Conservation (phyloP, 2,888 invertebrate genomes). For the Tubulanus polymorphus region DNA sequence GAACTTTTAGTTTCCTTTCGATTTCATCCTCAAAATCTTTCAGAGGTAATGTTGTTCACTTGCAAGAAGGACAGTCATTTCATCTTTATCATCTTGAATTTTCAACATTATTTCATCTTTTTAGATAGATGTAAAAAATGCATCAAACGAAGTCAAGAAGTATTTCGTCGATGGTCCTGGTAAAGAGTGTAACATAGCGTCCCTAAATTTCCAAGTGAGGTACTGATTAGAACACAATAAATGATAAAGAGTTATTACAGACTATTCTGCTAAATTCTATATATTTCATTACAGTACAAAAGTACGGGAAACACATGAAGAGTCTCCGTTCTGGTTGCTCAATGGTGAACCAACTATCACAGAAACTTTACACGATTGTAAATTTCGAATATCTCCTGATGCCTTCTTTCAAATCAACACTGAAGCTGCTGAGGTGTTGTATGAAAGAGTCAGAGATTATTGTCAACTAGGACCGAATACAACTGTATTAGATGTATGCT, state of each 20-base stretch:
- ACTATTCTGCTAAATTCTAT: not conserved
- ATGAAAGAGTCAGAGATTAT: slow-evolving; percentile 12
- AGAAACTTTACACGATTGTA: slow-evolving; percentile 49
- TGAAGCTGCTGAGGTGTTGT: slow-evolving; percentile 16
- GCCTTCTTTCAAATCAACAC: slow-evolving; percentile 54
- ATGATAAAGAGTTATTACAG: not conserved
- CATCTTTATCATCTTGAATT: not conserved
- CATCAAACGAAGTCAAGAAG: slow-evolving; percentile 10
- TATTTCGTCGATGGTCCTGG: slow-evolving; percentile 8
- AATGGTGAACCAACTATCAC: slow-evolving; percentile 28
- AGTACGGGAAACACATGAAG: not conserved
- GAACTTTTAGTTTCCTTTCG: slow-evolving; percentile 3
- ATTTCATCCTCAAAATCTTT: slow-evolving; percentile 1
- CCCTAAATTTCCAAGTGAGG: slow-evolving; percentile 10
- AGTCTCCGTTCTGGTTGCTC: not conserved
- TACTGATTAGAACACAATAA: not conserved
- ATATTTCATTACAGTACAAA: not conserved
- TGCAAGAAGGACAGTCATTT: not conserved
- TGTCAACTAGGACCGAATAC: not conserved
- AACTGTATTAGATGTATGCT: slow-evolving; percentile 17
- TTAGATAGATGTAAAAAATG: slow-evolving; percentile 5
- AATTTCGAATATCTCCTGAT: slow-evolving; percentile 50
- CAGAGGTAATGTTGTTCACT: not conserved
- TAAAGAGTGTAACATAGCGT: slow-evolving; percentile 1
- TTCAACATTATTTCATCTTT: not conserved